phyloP scores from a whole-genome alignment of 2,888 invertebrate species.

The Melinopterus prodromus region DNA sequence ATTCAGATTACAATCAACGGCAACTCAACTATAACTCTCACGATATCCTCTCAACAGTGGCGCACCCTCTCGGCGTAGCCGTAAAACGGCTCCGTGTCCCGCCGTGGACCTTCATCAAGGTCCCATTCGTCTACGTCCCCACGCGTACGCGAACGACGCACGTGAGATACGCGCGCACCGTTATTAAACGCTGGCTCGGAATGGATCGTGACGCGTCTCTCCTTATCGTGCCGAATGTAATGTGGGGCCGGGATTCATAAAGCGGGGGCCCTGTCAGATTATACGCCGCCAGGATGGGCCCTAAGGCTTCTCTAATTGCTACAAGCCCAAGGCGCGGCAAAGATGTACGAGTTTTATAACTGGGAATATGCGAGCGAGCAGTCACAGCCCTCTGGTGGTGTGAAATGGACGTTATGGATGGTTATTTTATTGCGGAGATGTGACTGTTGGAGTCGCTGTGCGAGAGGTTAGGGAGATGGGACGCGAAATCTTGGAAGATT shows the following conservation, averaged over 20 bases:
- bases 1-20: no score
- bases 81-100: background rate
- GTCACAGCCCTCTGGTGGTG: background rate
- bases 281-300: background rate
- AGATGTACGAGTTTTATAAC: background rate
- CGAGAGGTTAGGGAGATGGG: background rate
- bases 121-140: background rate
- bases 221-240: background rate
- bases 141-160: background rate
- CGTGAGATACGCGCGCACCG: background rate
- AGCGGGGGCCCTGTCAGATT: background rate
- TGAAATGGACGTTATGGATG: background rate
- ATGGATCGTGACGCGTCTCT: background rate
- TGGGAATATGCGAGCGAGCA: background rate
- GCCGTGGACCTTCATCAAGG: background rate
- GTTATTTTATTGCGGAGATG: background rate
- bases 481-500: background rate
- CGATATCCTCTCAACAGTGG: no score
- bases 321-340: background rate
- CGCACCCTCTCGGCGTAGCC: background rate
- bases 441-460: background rate
- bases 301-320: background rate
- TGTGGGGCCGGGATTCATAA: background rate
- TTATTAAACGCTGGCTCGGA: background rate
- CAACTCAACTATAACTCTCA: no score